Evolutionary conservation across 2,888 invertebrate genomes (phyloP).

Genomic region (Branchipolynoe longqiensis): DNA sequence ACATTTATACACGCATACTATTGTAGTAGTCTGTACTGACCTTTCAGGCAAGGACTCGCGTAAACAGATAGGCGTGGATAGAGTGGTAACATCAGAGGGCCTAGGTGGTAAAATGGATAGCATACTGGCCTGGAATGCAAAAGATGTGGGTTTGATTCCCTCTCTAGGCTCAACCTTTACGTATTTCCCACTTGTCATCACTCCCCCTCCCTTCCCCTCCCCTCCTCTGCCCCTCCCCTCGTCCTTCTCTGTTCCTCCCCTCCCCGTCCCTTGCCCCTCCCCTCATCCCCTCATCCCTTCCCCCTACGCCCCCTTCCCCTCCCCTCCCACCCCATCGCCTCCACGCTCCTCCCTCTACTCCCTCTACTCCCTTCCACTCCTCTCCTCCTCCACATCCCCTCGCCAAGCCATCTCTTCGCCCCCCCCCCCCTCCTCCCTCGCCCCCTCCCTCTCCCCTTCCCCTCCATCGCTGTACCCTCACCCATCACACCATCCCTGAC

Average conservation of each 20-base stretch:
- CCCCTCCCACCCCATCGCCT: neutral
- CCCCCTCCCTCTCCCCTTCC: neutral
- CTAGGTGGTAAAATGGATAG: too few species aligned
- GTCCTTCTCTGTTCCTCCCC: neutral
- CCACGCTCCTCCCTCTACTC: neutral
- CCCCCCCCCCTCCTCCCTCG: neutral
- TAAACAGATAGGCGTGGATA: too few species aligned
- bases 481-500: neutral
- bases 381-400: neutral
- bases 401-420: neutral
- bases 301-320: neutral
- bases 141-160: too few species aligned
- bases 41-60: too few species aligned
- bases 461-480: neutral
- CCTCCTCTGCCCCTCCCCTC: constrained; percentile 5
- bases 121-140: too few species aligned
- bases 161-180: too few species aligned
- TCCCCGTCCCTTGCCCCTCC: neutral
- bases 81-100: too few species aligned
- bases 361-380: neutral
- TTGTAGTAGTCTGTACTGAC: too few species aligned
- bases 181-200: too few species aligned
- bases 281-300: neutral
- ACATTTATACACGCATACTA: too few species aligned
- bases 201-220: too few species aligned